Base-by-base conservation (phyloP, 2,797 vertebrate genomes). In the Enteromius unitaeniatus region DNA sequence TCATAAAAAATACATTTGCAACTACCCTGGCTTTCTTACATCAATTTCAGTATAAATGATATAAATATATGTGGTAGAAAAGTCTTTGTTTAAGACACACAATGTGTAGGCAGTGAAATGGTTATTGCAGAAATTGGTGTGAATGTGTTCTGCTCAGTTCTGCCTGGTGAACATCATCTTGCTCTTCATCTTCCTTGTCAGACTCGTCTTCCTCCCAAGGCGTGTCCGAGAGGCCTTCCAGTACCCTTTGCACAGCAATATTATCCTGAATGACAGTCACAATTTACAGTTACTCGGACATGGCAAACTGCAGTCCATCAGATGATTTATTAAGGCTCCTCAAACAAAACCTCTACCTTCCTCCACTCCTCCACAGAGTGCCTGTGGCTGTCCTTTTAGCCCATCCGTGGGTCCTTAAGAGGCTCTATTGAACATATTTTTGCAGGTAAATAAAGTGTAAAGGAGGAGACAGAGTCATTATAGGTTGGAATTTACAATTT, bases 1-100 rank as follows among this genome's bases (percentile, higher is more conserved):
- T 53, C 78, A 79, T 79, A 79, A 79, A 79, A 68, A 68, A 79
- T 67, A 37, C 28, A 79, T 68, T 68, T 79, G 45, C 62, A 67
- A 37, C 62, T n/a, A 15, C 37, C 62, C 28, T 53, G 45, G 19
- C 19, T 68, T 51, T 79, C 28, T 31, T 53, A 68, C 45, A 67
- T 68, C 78, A 53, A 37, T 67, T 79, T 68, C 21, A 14, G 7
- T 75, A 55, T 51, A n/a, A 68, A 40, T 53, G 8, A 51, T n/a
- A 79, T 51, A 51, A 40, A 79, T 53, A 26, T 17, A 23, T 34
- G 14, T 9, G 21, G 31, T 17, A 34, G 45, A 51, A 49, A 51
- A 49, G 60, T 21, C 37, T 78, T 78, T 78, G 75, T 14, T 78
- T 3, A 60, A 42, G 40, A 47, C 23, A 78, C 51, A 75, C 53